Evolutionary conservation across 2,888 invertebrate genomes (phyloP), one percentile per base, ranked within the genome.

Genomic region (Eulithis prunata): DNA sequence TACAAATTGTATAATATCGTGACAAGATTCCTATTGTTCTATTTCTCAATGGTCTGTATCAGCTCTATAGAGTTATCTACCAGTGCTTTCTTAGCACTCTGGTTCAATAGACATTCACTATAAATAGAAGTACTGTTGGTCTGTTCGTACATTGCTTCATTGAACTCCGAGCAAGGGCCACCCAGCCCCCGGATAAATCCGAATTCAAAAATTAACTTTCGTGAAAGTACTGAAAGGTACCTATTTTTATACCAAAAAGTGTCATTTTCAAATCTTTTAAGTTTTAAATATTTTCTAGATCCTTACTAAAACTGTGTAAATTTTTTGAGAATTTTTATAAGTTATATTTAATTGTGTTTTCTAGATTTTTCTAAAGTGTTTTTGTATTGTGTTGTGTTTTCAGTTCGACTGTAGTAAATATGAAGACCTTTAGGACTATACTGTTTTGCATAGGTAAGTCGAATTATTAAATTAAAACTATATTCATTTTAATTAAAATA

Each of bases 151-250:
- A 92, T 92, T 92, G 86, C 90, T 80, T 80, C 88, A 91, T 83
- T 71, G 82, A 83, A 80, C 71, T 76, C 75, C 75, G 80, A 83
- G 75, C 77, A 72, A 83, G 87, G 91, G 91, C 89, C 80, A 56
- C 55, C 79, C 73, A 69, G 78, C 80, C 85, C 87, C 89, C 84
- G 75, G 80, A 82, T 80, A 79, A 83, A 80, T 78, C 81, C 75
- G 65, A 74, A 78, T 73, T 75, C 8, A 10, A 82, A 81, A 76
- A 70, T 69, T 71, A 81, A 76, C 70, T 69, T 71, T 83, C 81
- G 92, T 89, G 88, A 91, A 90, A 89, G 83, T 90, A 81, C 77
- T 90, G 89, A 87, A 85, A 92, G 91, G 91, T 74, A 64, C 28
- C 8, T 41, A 52, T 6, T 28, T 52, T 52, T 21, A n/a, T 5